phyloP scores from a whole-genome alignment of 1,140 invertebrate genomes.

The Gyrodactylus bullatarudis region DNA sequence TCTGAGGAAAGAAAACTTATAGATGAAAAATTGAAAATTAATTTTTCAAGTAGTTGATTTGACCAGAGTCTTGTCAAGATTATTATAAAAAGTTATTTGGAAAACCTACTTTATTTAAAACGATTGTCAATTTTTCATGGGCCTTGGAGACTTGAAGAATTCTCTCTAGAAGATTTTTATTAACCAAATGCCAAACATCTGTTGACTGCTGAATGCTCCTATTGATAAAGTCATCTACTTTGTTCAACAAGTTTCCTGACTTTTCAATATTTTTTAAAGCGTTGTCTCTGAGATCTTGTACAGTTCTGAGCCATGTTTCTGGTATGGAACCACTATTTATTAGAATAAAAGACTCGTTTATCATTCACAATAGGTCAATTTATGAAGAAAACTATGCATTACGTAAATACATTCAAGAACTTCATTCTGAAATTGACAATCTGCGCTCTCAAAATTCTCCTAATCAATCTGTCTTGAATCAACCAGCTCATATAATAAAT shows the following conservation, averaged over 20 bases:
- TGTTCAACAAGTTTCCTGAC: not conserved
- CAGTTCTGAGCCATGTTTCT: not conserved
- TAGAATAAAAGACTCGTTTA: too few relatives aligned
- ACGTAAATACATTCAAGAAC: too few relatives aligned
- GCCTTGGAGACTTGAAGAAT: not conserved
- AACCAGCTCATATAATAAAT: too few relatives aligned
- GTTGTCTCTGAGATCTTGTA: not conserved
- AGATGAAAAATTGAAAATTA: not conserved
- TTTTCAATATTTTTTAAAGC: not conserved
- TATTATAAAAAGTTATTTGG: too few relatives aligned
- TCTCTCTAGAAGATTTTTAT: not conserved
- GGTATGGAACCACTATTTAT: not conserved
- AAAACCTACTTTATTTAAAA: not conserved
- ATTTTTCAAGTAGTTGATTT: not conserved
- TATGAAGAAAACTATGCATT: too few relatives aligned
- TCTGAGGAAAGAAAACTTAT: not conserved
- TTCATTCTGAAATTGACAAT: too few relatives aligned
- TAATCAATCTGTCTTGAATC: too few relatives aligned
- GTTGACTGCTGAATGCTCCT: not conserved
- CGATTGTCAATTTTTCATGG: not conserved
- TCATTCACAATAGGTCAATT: too few relatives aligned
- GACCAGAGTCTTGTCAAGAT: too few relatives aligned
- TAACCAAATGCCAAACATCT: not conserved
- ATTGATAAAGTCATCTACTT: not conserved
- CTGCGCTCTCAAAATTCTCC: too few relatives aligned